Conservation (phyloP, 2,888 invertebrate species). For the Acrobasis consociella region DNA sequence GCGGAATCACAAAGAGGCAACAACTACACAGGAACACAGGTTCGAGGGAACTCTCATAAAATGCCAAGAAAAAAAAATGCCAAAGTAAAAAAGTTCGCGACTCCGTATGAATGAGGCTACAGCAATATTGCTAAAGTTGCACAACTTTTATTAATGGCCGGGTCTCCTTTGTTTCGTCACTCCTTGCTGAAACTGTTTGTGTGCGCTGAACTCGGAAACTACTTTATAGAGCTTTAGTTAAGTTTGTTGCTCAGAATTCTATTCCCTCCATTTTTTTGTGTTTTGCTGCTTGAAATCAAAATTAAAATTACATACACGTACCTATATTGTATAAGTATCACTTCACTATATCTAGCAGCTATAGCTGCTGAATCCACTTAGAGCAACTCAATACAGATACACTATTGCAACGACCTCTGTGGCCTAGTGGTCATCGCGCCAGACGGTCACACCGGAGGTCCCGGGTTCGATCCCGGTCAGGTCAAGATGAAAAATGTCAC, state of each 20-base stretch:
- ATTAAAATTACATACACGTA: not conserved
- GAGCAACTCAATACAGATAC: too few species aligned
- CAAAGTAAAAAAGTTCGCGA: constrained; percentile 38
- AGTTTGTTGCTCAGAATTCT: not conserved
- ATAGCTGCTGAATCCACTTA: too few species aligned
- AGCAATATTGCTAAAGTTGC: constrained; percentile 75
- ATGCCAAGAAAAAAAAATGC: constrained; percentile 20
- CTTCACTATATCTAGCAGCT: too few species aligned
- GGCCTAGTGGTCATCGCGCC: too few species aligned
- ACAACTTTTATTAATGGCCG: constrained; percentile 68
- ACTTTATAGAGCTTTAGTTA: constrained; percentile 43
- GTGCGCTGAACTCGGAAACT: constrained; percentile 56
- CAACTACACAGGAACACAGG: constrained; percentile 32
- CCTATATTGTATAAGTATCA: too few species aligned
- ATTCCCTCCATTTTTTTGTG: not conserved
- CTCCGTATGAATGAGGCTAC: constrained; percentile 55
- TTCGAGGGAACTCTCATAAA: constrained; percentile 30
- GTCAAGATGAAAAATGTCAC: too few species aligned
- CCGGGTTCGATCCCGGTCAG: too few species aligned
- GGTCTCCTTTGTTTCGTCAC: constrained; percentile 57
- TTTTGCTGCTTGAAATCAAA: not conserved
- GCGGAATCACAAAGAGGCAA: constrained; percentile 23
- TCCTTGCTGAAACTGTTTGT: constrained; percentile 46
- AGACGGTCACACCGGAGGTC: too few species aligned
- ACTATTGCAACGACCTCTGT: too few species aligned